Evolutionary conservation across 2,888 invertebrate genomes (phyloP), one percentile per base, ranked within the genome.

Genomic region (Osedax frankpressi): DNA sequence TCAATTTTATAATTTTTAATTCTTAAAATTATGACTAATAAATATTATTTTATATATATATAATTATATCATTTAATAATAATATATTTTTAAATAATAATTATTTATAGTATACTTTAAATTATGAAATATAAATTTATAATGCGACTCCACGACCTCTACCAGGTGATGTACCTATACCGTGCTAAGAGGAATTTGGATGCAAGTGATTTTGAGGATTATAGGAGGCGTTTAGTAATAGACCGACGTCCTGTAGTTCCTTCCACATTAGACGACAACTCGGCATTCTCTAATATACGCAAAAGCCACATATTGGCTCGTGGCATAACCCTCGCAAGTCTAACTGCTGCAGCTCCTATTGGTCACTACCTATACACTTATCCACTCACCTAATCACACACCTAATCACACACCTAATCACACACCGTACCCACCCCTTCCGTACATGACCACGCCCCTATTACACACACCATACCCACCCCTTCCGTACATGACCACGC

Each of bases 151-250:
- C n/a, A n/a, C n/a, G n/a, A n/a, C n/a, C n/a, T n/a, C n/a, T n/a
- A n/a, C n/a, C n/a, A 44, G 44, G 44, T 44, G 27, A 69, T 69
- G 69, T 69, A 69, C 69, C 29, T 69, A 29, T 69, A 29, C 69
- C 28, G 30, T 25, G 69, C 69, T 28, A 69, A 69, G 69, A 69
- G 30, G 29, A 69, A 69, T 30, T 28, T 69, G 30, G 69, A 69
- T 30, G 27, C 69, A 25, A 69, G 69, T 25, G 69, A 69, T 30
- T 69, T 69, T 28, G 29, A 28, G 6, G 69, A 69, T 28, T 69
- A 69, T n/a, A 11, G 69, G n/a, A 28, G 69, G 25, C 28, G 69
- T 25, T 28, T 69, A 24, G 69, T 69, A 19, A 19, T 11, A 19
- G 44, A 44, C 19, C 44, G 44, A 11, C 6, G 19, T 11, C 44